phyloP scores from a whole-genome alignment of 2,797 vertebrate genomes.

The Lithobates sylvaticus region DNA sequence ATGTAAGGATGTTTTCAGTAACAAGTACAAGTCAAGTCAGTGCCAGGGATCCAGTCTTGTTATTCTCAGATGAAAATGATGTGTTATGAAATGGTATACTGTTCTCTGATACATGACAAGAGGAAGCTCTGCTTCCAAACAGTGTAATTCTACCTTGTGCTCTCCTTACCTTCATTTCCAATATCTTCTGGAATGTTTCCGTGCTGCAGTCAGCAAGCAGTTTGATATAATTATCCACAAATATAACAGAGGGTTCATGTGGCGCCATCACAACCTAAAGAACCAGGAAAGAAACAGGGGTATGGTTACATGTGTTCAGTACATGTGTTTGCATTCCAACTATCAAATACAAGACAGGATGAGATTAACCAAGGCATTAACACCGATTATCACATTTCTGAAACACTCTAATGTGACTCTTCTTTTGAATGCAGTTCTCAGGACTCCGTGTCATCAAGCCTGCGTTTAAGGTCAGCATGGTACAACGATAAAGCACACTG shows the following conservation, averaged over 20 bases:
- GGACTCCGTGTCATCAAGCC: too few species aligned
- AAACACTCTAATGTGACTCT: background rate
- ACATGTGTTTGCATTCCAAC: background rate
- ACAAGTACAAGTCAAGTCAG: background rate
- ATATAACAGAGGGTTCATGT: slow-evolving; percentile 91
- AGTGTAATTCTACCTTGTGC: background rate
- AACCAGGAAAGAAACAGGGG: slow-evolving; percentile 38
- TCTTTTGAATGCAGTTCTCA: too few species aligned
- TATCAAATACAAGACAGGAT: background rate
- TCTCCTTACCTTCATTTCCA: slow-evolving; percentile 94
- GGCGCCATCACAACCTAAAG: slow-evolving; percentile 98
- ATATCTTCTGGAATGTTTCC: slow-evolving; percentile 98
- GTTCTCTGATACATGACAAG: slow-evolving; percentile 7
- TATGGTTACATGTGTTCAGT: slow-evolving; percentile 11
- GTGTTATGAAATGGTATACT: background rate
- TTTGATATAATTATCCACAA: slow-evolving; percentile 99
- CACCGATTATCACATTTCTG: background rate
- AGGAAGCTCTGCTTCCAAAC: background rate
- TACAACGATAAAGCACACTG: too few species aligned
- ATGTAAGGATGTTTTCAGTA: background rate
- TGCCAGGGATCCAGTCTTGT: background rate
- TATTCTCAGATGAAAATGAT: slow-evolving; percentile 8
- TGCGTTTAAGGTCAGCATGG: too few species aligned
- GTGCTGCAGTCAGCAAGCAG: slow-evolving; percentile 94
- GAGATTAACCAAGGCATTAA: background rate